Evolutionary conservation across 2,797 vertebrate genomes (phyloP).

Genomic region (Anguilla obscura): DNA sequence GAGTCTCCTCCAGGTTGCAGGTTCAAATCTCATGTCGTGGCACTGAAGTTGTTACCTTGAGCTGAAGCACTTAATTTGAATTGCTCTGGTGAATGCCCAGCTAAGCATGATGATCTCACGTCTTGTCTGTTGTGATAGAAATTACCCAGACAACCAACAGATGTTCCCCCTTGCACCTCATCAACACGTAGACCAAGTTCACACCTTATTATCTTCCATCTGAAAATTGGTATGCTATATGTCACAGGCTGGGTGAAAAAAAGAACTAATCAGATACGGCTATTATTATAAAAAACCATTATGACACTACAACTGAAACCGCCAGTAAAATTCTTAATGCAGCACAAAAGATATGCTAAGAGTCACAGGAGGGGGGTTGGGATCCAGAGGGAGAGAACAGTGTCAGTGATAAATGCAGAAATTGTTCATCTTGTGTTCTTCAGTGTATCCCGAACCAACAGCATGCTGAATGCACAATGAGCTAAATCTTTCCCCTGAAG

Average conservation of each 20-base stretch:
- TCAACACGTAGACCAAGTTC: background rate
- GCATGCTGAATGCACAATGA: background rate
- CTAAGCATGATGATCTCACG: background rate
- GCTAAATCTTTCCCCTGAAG: too few relatives aligned
- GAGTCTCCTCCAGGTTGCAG: background rate
- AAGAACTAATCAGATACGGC: background rate
- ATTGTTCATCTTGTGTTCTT: background rate
- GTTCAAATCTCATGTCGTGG: background rate
- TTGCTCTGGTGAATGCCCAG: background rate
- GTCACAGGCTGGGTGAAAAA: background rate
- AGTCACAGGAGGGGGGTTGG: background rate
- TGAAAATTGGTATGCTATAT: background rate
- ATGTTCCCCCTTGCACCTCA: background rate
- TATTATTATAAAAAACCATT: background rate
- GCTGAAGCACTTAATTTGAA: background rate
- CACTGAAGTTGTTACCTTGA: constrained; percentile 5
- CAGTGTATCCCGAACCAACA: too few relatives aligned
- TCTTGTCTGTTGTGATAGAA: background rate
- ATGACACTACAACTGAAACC: background rate
- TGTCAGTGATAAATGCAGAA: background rate
- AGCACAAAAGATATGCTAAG: background rate
- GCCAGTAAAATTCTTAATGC: background rate
- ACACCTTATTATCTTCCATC: background rate
- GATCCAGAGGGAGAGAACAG: background rate
- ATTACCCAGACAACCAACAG: background rate